Evolutionary conservation across 1,140 invertebrate genomes (phyloP).

Genomic region (Sminthurinus signatus): DNA sequence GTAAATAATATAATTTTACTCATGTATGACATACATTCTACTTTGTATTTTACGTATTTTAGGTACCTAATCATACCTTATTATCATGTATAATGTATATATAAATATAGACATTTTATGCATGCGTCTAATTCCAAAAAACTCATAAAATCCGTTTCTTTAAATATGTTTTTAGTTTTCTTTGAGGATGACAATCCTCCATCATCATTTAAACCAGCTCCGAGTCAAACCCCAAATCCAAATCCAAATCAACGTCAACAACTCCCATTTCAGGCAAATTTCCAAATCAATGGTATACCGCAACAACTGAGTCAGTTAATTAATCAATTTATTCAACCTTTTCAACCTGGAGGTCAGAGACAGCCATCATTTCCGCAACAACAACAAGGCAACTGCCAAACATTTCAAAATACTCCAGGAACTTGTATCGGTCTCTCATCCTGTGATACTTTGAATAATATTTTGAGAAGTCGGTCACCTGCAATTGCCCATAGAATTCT

Average conservation of each 20-base stretch:
- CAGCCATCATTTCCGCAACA: not conserved
- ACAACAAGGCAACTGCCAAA: slow-evolving; percentile 16
- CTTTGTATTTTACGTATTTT: too few relatives aligned
- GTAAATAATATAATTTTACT: too few relatives aligned
- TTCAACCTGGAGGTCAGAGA: not conserved
- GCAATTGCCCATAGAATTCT: slow-evolving; percentile 42
- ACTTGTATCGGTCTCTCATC: slow-evolving; percentile 17
- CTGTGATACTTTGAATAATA: slow-evolving; percentile 15
- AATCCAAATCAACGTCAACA: too few relatives aligned
- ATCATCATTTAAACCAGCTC: not conserved
- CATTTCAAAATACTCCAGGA: slow-evolving; percentile 24
- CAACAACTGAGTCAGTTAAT: not conserved
- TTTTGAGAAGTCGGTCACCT: slow-evolving; percentile 14
- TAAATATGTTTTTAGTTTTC: slow-evolving; percentile 22
- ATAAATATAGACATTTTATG: too few relatives aligned
- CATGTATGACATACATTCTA: too few relatives aligned
- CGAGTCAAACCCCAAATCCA: too few relatives aligned
- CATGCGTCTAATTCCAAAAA: too few relatives aligned
- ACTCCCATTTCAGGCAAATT: too few relatives aligned
- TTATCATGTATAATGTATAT: too few relatives aligned
- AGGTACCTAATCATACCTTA: too few relatives aligned
- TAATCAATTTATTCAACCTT: not conserved
- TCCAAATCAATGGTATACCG: not conserved
- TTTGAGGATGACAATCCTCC: slow-evolving; percentile 19
- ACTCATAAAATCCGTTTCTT: too few relatives aligned